A percentile compares a stretch with the other conserved stretches of the same genome.
phyloP scores from a whole-genome alignment of 2,113 vertebrate genomes.

The Verasper variegatus region DNA sequence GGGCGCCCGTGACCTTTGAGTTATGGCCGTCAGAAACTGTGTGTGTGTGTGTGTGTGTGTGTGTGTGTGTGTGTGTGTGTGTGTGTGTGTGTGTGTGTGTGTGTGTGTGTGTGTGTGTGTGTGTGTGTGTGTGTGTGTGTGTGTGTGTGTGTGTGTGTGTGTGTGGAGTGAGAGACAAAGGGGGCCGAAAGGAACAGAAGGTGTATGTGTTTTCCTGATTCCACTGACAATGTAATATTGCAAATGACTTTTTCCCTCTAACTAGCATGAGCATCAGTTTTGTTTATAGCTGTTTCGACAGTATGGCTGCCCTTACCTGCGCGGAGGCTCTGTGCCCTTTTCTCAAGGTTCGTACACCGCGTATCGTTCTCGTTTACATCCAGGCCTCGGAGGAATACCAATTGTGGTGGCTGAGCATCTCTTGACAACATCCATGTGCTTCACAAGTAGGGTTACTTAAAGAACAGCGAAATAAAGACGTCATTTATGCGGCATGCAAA shows the following conservation, averaged over 20 bases:
- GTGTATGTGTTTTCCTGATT: slow-evolving; percentile 54
- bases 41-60: slow-evolving; percentile 8
- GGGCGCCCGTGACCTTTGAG: slow-evolving; percentile 73
- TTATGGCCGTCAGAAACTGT: slow-evolving; percentile 56
- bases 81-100: slow-evolving; percentile 7
- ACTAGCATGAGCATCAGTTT: slow-evolving; percentile 51
- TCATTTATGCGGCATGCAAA: slow-evolving; percentile 24
- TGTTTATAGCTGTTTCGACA: slow-evolving; percentile 51
- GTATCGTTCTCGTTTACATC: slow-evolving; percentile 57
- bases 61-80: neutral
- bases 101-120: neutral
- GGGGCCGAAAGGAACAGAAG: slow-evolving; percentile 45
- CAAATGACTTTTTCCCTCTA: slow-evolving; percentile 53
- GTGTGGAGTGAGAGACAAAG: slow-evolving; percentile 26
- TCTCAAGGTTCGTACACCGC: slow-evolving; percentile 33
- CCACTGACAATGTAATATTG: slow-evolving; percentile 59
- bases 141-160: neutral
- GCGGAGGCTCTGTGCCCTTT: slow-evolving; percentile 42
- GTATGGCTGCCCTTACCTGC: slow-evolving; percentile 49
- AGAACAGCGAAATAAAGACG: slow-evolving; percentile 28
- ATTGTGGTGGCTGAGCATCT: slow-evolving; percentile 45
- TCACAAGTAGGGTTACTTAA: slow-evolving; percentile 48
- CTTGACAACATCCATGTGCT: slow-evolving; percentile 45
- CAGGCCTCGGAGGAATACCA: slow-evolving; percentile 45
- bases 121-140: slow-evolving; percentile 9